Evolutionary conservation across 2,113 vertebrate species (phyloP).

Genomic region (Saguinus midas): DNA sequence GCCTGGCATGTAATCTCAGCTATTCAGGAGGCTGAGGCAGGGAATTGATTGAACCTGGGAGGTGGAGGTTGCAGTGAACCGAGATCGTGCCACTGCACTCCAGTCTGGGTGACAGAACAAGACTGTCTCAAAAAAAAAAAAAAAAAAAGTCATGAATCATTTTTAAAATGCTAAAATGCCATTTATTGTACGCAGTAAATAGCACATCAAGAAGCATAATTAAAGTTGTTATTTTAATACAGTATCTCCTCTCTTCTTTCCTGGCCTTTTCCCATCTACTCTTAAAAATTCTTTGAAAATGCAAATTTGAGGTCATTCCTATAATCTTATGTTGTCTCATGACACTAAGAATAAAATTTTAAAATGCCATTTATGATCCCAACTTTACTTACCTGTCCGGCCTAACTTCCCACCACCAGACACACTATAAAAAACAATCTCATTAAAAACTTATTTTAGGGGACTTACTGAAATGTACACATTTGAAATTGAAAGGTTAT

Average conservation of each 20-base stretch:
- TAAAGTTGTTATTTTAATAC: constrained; percentile 19
- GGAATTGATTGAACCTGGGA: too few species aligned
- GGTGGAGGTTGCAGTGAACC: too few species aligned
- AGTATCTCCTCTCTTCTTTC: neutral
- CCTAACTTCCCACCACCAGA: neutral
- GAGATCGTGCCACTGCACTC: too few species aligned
- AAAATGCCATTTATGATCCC: neutral
- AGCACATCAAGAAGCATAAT: neutral
- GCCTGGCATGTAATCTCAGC: too few species aligned
- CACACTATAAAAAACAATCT: neutral
- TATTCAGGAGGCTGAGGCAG: too few species aligned
- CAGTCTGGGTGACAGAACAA: too few species aligned
- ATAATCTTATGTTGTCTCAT: neutral
- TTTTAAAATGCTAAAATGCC: neutral
- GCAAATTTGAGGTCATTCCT: neutral
- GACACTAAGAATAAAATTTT: neutral
- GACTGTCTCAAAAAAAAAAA: too few species aligned
- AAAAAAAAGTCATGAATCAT: neutral
- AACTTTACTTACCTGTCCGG: neutral
- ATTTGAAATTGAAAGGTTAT: neutral
- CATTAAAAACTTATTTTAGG: neutral
- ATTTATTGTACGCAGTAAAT: neutral
- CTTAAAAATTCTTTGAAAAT: constrained; percentile 10
- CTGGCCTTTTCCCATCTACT: neutral
- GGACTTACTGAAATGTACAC: neutral